A percentile compares a stretch with the other conserved stretches of the same genome.
These are phyloP conservation scores for Lissonota sp. DNA, from an alignment of 2,888 invertebrate genomes.

Conservation along the genomic window DNA sequence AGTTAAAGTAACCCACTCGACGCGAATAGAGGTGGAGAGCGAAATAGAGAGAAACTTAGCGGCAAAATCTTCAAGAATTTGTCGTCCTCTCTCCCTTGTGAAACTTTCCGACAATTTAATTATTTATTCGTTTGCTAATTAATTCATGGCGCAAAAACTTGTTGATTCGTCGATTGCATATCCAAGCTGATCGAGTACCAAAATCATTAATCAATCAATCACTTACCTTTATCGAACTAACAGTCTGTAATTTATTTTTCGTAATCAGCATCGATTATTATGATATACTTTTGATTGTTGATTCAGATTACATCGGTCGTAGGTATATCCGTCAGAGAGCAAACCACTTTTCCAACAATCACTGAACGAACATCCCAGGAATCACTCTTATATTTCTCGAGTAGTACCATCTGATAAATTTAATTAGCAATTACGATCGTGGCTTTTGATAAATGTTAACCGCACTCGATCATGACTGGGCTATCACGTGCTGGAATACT, in stretches of 20 bases:
- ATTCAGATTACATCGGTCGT: background rate
- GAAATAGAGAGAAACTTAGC: constrained; percentile 17
- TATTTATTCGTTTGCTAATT: constrained; percentile 49
- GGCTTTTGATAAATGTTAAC: background rate
- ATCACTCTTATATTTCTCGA: too few species aligned
- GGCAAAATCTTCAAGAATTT: constrained; percentile 40
- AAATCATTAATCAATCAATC: background rate
- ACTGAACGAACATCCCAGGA: too few species aligned
- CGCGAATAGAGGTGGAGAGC: constrained; percentile 19
- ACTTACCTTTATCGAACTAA: too few species aligned
- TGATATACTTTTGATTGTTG: background rate
- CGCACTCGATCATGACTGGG: background rate
- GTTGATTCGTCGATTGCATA: constrained; percentile 38
- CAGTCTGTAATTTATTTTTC: too few species aligned
- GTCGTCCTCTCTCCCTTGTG: background rate
- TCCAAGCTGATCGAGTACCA: background rate
- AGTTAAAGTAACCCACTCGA: constrained; percentile 48
- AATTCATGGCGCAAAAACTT: constrained; percentile 45
- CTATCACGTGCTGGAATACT: background rate
- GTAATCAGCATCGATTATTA: background rate
- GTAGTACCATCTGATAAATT: background rate
- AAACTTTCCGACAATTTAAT: constrained; percentile 48
- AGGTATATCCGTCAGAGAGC: background rate
- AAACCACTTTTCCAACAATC: background rate
- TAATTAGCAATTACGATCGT: constrained; percentile 14